Evolutionary conservation across 2,113 vertebrate genomes (phyloP), one percentile per base, ranked within the genome.

Genomic region (Grantiella picta): DNA sequence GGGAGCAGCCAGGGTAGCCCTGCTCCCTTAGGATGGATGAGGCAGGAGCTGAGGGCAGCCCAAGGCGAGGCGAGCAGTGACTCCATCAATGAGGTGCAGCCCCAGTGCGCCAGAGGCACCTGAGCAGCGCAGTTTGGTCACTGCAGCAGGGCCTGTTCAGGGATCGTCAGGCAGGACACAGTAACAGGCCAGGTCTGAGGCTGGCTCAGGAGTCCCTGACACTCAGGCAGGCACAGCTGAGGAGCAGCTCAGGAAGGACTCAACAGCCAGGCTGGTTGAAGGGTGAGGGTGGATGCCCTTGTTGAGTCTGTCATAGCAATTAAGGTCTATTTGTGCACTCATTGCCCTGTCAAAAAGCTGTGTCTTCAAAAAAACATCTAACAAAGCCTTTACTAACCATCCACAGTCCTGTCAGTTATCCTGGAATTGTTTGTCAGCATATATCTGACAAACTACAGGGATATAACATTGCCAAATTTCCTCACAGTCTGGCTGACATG

Each of bases 1-100:
- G 19, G 60, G 49, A 45, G 33, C 89, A 70, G 40, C 28, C 61
- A 8, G 15, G 57, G 9, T 45, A 64, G 38, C 50, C 25, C 16
- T 40, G 60, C 23, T 40, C 25, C 29, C 65, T 45, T n/a, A 10
- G 22, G 59, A 13, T 3, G 0, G 10, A 70, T 7, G 53, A 77
- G 35, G 18, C 1, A 3, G 42, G 54, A 82, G 50, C 19, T 0
- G 0, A 36, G 40, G 36, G 73, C 57, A 42, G 42, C 52, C 45
- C 21, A 15, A n/a, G 18, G 38, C 0, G 0, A 64, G 68, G 24
- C 0, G 0, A 68, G 54, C 2, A 2, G 56, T 47, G 64, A 56
- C 23, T 63, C 27, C 52, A 29, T 9, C 11, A 21, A 4, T 0
- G 7, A 12, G n/a, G 38, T 0, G 0, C 65, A 72, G 81, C 28